Base-by-base conservation (phyloP, 30 jellyfish, hydroid and myxozoan species). In the Hydractinia symbiolongicarpus region DNA sequence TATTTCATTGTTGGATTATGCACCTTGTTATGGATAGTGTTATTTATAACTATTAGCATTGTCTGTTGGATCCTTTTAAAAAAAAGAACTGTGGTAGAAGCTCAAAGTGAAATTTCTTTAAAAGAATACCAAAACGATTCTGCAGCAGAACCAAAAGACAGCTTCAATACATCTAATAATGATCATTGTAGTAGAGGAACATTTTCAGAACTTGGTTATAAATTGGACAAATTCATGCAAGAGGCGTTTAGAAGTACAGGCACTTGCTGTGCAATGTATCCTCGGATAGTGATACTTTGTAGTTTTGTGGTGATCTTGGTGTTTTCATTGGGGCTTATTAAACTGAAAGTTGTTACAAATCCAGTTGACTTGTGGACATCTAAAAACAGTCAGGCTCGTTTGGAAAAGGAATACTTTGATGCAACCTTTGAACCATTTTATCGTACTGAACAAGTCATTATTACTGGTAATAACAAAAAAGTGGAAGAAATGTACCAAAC, bases 341-440 rank as follows among this genome's bases (percentile, higher is more conserved):
- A 79, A 67, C 86, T 90, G 66, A 81, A 76, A 53, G 97, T 93
- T 21, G 81, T 86, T 19, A 87, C 99, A 6, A 81, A 85, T 66
- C 99, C 99, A 16, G 96, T 93, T 19, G 94, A 93, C 5, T 58
- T 93, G 58, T 93, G 99, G 99, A 85, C 99, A 11, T 90, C 99
- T 17, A 64, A 83, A 4, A 75, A 62, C n/a, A 89, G 95, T 53
- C 66, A 66, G 11, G 95, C 94, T 0, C 79, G 95, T 57, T n/a
- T 5, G 17, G 78, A 87, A 60, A 93, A 89, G 77, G 88, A 77
- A 30, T 92, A 87, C 52, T 93, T 83, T 88, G 96, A 93, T 55
- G 67, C 77, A 64, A 84, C 68, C 4, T 93, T 93, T 75, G 85
- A 90, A 50, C 95, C 96, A 61, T 93, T 93, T 85, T 93, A 88